Conservation (phyloP, 2,888 invertebrate genomes). For the Nephrotoma appendiculata region DNA sequence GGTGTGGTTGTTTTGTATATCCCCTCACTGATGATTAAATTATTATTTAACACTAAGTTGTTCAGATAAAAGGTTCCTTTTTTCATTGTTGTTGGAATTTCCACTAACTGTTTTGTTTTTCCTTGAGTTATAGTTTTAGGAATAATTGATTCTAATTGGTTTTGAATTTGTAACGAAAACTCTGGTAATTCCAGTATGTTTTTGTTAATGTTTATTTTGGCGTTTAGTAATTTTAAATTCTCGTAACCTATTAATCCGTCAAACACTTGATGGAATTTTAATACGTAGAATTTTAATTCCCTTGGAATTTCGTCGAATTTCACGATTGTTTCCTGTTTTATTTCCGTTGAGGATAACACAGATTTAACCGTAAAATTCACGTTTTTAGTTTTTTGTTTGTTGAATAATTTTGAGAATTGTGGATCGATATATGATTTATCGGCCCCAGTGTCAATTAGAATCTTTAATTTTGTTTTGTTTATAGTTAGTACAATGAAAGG, state of each 20-base stretch:
- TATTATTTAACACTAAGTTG: not conserved
- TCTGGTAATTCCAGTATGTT: not conserved
- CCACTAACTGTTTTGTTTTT: not conserved
- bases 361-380: not conserved
- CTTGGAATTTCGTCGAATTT: not conserved
- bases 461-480: not conserved
- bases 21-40: not conserved
- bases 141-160: not conserved
- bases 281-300: not conserved
- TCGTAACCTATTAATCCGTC: not conserved
- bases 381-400: not conserved
- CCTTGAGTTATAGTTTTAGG: not conserved
- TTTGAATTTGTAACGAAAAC: not conserved
- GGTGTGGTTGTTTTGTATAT: not conserved
- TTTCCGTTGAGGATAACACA: not conserved
- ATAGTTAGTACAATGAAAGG: not conserved
- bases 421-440: not conserved
- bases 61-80: not conserved
- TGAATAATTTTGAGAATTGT: not conserved
- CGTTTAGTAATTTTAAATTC: not conserved
- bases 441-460: not conserved
- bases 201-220: not conserved
- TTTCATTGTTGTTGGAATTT: not conserved
- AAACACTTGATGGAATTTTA: not conserved
- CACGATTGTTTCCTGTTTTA: not conserved